Evolutionary conservation across 2,888 invertebrate species (phyloP), one percentile per base, ranked within the genome.

Genomic region (Ichneumon xanthorius): DNA sequence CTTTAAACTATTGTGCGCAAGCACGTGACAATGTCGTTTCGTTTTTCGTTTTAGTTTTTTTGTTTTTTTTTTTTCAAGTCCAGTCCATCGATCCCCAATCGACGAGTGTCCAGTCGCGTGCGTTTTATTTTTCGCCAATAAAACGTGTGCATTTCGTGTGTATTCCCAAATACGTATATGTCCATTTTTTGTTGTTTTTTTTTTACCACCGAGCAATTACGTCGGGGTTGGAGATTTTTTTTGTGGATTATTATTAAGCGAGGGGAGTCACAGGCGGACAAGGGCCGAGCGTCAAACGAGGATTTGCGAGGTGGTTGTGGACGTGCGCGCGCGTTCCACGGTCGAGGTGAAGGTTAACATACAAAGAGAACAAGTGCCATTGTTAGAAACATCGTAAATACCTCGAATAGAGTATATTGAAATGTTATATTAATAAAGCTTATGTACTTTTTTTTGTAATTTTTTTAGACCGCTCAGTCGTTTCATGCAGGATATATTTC

Each of bases 1-100:
- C 94, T 97, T 97, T 96, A 97, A 95, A 96, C 97, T 97, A 95
- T 85, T 40, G 77, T 75, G 55, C 73, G 67, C 65, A 22, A 65
- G 53, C 61, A 16, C 67, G 82, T 79, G 37, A 63, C 67, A 68
- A 53, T 55, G 61, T 72, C 78, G 68, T 77, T 63, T 48, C 71
- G 53, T 55, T 53, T 70, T 61, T 58, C 14, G 67, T 71, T 72
- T 70, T 26, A 26, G 2, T 26, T 71, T 72, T n/a, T 72, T 61
- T 61, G 3, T 22, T 19, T 7, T 0, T 40, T 40, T 40, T 61
- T 58, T 80, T 50, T 76, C 67, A 61, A 22, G 81, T 50, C 76
- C 75, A 80, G 68, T 82, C 71, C 55, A 40, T 48, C 55, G 76
- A 67, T 68, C 45, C 30, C 40, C 53, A 77, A 61, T 68, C 71